Evolutionary conservation across 2,797 vertebrate genomes (phyloP).

Genomic region (Oryzias sinensis): DNA sequence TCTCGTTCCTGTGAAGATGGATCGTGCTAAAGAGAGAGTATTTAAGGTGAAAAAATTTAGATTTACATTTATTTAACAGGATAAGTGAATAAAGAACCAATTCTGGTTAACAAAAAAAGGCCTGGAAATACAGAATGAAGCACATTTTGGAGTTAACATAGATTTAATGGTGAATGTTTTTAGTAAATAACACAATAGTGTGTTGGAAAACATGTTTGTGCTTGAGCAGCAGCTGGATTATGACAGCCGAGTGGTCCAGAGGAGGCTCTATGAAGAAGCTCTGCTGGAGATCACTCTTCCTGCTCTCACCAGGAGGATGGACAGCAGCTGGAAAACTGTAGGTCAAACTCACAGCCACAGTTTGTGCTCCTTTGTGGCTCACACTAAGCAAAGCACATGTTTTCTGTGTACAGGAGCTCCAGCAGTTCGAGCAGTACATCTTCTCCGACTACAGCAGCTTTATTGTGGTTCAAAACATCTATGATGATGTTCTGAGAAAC

Average conservation of each 20-base stretch:
- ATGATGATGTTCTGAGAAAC: conserved; percentile 84
- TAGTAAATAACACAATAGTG: neutral
- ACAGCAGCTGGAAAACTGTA: conserved; percentile 85
- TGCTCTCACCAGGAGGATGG: conserved; percentile 82
- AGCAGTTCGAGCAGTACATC: conserved; percentile 88
- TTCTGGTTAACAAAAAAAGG: neutral
- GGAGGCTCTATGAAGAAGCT: conserved; percentile 86
- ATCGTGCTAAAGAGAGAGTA: conserved; percentile 68
- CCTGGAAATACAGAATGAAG: no score
- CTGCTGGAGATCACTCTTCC: conserved; percentile 88
- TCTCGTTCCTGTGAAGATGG: conserved; percentile 59
- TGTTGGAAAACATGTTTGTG: conserved; percentile 20
- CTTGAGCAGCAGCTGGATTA: conserved; percentile 90
- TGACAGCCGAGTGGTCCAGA: conserved; percentile 88
- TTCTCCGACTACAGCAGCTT: conserved; percentile 88
- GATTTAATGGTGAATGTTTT: no score
- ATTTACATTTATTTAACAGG: neutral
- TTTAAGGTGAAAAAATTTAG: conserved; percentile 50
- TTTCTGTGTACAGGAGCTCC: conserved; percentile 80
- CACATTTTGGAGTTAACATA: no score
- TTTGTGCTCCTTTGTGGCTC: neutral
- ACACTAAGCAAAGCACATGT: neutral
- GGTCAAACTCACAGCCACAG: conserved; percentile 1
- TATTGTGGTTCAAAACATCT: conserved; percentile 88
- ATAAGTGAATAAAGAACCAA: neutral